Evolutionary conservation across 2,797 vertebrate genomes (phyloP).

Genomic region (Syngnathus rostellatus): DNA sequence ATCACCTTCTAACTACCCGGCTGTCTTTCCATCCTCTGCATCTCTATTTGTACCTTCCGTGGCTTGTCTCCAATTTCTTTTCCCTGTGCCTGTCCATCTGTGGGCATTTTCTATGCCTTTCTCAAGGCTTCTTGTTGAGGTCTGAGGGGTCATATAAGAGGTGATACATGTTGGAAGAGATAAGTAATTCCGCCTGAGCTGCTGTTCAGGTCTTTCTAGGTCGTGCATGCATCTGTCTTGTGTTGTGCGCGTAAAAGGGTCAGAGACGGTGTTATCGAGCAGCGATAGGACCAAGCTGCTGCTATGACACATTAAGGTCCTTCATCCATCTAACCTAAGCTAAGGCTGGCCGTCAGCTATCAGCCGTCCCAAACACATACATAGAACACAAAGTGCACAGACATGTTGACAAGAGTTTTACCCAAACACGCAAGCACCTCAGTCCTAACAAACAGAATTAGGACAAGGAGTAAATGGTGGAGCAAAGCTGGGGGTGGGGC

Average conservation of each 20-base stretch:
- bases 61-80: conserved; percentile 24
- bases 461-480: conserved; percentile 34
- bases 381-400: conserved; percentile 18
- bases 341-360: conserved; percentile 42
- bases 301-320: conserved; percentile 46
- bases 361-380: conserved; percentile 33
- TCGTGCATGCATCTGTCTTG: conserved; percentile 15
- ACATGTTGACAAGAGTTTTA: conserved; percentile 26
- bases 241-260: conserved; percentile 10
- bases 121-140: conserved; percentile 14
- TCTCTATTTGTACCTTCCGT: conserved; percentile 41
- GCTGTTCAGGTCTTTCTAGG: conserved; percentile 30
- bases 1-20: conserved; percentile 4
- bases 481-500: background rate
- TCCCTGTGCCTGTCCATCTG: conserved; percentile 18
- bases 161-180: conserved; percentile 46
- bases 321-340: conserved; percentile 65
- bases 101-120: conserved; percentile 19
- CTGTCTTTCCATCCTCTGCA: conserved; percentile 13
- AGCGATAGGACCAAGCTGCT: conserved; percentile 42
- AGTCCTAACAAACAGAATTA: conserved; percentile 24
- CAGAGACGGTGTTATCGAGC: conserved; percentile 43
- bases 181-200: conserved; percentile 39
- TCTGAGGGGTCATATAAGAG: conserved; percentile 29
- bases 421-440: conserved; percentile 10